Percentiles rank a stretch among this genome's conserved stretches.
Evolutionary conservation across 2,113 vertebrate species (phyloP).

Genomic region (Falco punctatus): DNA sequence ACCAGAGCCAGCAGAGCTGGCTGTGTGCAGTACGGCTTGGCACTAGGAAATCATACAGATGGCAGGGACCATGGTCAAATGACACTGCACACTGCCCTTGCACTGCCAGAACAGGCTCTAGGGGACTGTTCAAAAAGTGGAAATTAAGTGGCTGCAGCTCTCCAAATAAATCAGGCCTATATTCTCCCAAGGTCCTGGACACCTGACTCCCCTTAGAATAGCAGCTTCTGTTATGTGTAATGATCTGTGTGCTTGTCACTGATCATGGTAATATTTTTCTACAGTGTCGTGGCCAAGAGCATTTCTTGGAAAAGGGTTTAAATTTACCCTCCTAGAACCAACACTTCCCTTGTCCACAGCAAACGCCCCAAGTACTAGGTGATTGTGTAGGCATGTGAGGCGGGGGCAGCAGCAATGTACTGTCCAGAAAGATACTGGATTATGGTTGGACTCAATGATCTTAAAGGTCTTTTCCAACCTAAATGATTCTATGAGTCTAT

Average conservation of each 20-base stretch:
- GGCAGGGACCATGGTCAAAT: neutral
- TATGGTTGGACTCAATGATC: neutral
- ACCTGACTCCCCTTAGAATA: neutral
- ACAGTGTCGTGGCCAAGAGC: neutral
- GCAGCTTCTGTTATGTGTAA: neutral
- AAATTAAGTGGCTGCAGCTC: neutral
- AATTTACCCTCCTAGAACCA: neutral
- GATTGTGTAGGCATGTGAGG: neutral
- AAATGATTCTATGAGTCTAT: neutral
- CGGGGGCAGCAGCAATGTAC: neutral
- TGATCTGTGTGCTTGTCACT: neutral
- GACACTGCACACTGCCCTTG: neutral
- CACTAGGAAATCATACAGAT: neutral
- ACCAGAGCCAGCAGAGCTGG: neutral
- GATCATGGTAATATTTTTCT: neutral
- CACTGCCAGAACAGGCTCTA: neutral
- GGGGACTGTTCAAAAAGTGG: neutral
- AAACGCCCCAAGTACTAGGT: neutral
- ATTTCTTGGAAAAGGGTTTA: neutral
- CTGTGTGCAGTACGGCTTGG: neutral
- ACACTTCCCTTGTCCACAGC: neutral
- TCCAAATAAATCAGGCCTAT: neutral
- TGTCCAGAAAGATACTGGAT: neutral
- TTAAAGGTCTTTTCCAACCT: neutral
- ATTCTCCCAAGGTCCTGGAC: neutral